Evolutionary conservation across 1,140 invertebrate genomes (phyloP).

Genomic region (Drosophila pandora): DNA sequence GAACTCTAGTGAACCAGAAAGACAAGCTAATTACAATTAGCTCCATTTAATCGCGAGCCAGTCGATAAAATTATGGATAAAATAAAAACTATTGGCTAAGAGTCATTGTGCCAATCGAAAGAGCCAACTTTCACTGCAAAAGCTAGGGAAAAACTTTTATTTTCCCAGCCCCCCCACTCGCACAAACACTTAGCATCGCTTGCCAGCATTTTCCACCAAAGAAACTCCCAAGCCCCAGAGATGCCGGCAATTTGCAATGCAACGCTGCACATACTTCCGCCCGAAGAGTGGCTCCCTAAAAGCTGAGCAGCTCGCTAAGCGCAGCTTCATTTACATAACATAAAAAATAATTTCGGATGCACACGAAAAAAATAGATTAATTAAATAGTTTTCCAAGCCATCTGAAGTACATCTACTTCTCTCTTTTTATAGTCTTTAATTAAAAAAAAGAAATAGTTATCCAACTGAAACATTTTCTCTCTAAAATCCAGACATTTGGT

Average conservation of each 20-base stretch:
- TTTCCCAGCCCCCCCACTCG: conserved; percentile 21
- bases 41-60: not conserved
- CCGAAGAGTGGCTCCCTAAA: conserved; percentile 17
- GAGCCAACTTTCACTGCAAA: conserved; percentile 63
- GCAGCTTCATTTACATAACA: conserved; percentile 59
- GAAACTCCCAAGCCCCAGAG: conserved; percentile 26
- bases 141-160: conserved; percentile 26
- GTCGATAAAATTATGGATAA: conserved; percentile 13
- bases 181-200: conserved; percentile 32
- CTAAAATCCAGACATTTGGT: not conserved
- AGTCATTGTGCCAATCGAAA: conserved; percentile 45
- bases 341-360: not conserved
- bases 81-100: conserved; percentile 19
- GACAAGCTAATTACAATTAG: conserved; percentile 19
- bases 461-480: no score
- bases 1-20: conserved; percentile 33
- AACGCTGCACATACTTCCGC: conserved; percentile 75
- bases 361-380: conserved; percentile 28
- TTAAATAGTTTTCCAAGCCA: not conserved
- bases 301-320: conserved; percentile 11
- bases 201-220: conserved; percentile 31
- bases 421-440: no score
- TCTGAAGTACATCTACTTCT: no score
- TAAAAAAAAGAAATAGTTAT: not conserved
- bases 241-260: conserved; percentile 69